Percentiles rank a stretch among this genome's conserved stretches.
phyloP scores from a whole-genome alignment of 2,888 invertebrate genomes.

The Eueremaeus valkanovi region DNA sequence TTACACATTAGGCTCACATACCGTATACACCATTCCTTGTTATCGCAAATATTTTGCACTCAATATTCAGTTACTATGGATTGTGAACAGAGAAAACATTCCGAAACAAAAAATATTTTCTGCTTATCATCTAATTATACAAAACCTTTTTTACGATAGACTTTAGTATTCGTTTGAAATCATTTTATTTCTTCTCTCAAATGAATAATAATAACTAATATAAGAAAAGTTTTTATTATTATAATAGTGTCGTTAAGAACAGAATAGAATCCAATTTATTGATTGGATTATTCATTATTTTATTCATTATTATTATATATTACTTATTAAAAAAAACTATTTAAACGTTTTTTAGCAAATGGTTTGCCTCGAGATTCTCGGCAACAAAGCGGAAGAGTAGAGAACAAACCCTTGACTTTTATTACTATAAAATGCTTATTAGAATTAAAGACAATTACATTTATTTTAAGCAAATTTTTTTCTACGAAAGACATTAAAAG shows the following conservation, averaged over 20 bases:
- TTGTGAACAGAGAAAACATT: neutral
- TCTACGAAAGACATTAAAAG: conserved; percentile 9
- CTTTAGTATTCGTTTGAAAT: neutral
- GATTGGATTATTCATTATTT: conserved; percentile 22
- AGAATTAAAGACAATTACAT: neutral
- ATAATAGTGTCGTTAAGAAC: too few species aligned
- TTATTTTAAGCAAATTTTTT: neutral
- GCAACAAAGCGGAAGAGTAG: neutral
- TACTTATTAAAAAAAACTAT: neutral
- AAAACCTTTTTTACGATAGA: neutral
- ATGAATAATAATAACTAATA: neutral
- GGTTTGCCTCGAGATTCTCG: neutral
- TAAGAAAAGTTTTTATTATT: too few species aligned
- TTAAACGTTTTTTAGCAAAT: neutral
- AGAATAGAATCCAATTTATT: conserved; percentile 9
- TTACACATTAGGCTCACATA: neutral
- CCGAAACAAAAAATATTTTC: neutral
- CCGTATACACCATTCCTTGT: neutral
- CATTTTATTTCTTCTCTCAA: neutral
- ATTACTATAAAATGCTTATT: neutral
- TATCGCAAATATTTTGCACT: neutral
- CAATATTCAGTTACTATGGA: neutral
- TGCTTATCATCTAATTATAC: neutral
- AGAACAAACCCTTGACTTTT: neutral
- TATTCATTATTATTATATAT: neutral